Percentiles rank a stretch among this genome's conserved stretches.
Evolutionary conservation across 2,888 invertebrate genomes (phyloP).

Genomic region (Yponomeuta malinellus): DNA sequence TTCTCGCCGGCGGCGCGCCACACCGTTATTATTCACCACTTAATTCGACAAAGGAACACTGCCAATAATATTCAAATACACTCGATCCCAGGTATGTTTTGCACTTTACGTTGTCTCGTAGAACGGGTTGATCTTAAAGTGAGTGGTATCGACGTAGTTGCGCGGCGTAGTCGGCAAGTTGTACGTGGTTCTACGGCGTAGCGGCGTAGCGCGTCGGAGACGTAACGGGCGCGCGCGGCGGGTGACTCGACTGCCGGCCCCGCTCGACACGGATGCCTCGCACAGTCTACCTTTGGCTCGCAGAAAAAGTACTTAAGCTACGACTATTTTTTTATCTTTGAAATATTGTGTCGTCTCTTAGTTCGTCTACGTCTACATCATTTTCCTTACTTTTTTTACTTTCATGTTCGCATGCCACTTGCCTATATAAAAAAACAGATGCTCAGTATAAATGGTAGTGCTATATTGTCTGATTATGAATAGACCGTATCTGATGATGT

Average conservation of each 20-base stretch:
- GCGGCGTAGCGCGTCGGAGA: slow-evolving; percentile 40
- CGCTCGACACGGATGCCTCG: slow-evolving; percentile 53
- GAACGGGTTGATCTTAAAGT: background rate
- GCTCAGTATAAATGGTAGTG: too few species aligned
- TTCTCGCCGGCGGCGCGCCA: slow-evolving; percentile 23
- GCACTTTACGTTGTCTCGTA: slow-evolving; percentile 11
- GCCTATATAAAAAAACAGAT: too few species aligned
- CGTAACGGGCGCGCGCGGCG: slow-evolving; percentile 47
- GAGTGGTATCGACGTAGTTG: slow-evolving; percentile 24
- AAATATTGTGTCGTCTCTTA: too few species aligned
- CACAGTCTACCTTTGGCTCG: slow-evolving; percentile 37
- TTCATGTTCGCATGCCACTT: too few species aligned
- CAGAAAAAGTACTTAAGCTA: slow-evolving; percentile 28
- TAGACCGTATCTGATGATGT: too few species aligned
- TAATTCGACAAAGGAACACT: slow-evolving; percentile 13
- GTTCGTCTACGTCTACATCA: too few species aligned
- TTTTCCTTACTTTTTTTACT: too few species aligned
- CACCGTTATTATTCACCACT: slow-evolving; percentile 18
- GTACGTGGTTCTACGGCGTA: slow-evolving; percentile 38
- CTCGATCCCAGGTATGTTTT: background rate
- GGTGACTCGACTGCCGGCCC: slow-evolving; percentile 54
- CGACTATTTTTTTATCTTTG: too few species aligned
- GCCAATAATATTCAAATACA: slow-evolving; percentile 5
- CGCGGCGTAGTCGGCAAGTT: slow-evolving; percentile 19
- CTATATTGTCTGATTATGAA: too few species aligned